These are phyloP conservation scores for Spilarctia lutea DNA, from an alignment of 2,888 invertebrate genomes.

Conservation along the genomic window DNA sequence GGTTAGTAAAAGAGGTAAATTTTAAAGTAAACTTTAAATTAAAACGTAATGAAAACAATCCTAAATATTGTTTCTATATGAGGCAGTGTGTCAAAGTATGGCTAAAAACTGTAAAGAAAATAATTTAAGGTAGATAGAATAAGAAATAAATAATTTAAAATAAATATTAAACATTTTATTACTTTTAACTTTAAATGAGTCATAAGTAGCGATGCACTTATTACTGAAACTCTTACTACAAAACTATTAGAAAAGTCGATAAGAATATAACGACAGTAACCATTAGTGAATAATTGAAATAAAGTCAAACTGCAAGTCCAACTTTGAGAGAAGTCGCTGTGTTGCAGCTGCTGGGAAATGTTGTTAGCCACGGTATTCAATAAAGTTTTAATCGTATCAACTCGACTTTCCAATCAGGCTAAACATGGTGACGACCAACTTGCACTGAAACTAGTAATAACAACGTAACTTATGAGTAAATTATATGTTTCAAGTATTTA, in stretches of 20 bases:
- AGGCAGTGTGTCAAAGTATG: neutral
- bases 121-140: too few species aligned
- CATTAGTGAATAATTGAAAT: constrained; percentile 53
- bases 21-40: neutral
- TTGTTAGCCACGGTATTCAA: constrained; percentile 67
- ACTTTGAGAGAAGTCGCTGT: constrained; percentile 56
- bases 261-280: constrained; percentile 46
- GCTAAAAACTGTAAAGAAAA: neutral
- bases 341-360: constrained; percentile 55
- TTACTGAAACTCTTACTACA: too few species aligned
- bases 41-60: too few species aligned
- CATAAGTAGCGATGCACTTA: too few species aligned
- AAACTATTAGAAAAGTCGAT: constrained; percentile 29
- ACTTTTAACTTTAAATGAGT: too few species aligned
- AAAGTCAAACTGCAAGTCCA: constrained; percentile 58
- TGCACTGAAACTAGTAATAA: constrained; percentile 41
- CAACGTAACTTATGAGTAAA: constrained; percentile 37
- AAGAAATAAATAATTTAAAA: too few species aligned
- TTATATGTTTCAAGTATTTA: constrained; percentile 21
- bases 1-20: too few species aligned
- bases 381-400: constrained; percentile 77
- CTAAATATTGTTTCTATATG: too few species aligned
- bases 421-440: constrained; percentile 50
- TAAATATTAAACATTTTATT: too few species aligned
- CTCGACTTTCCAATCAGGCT: constrained; percentile 66